Conservation (phyloP, 2,797 vertebrate species). For the Myripristis murdjan region DNA sequence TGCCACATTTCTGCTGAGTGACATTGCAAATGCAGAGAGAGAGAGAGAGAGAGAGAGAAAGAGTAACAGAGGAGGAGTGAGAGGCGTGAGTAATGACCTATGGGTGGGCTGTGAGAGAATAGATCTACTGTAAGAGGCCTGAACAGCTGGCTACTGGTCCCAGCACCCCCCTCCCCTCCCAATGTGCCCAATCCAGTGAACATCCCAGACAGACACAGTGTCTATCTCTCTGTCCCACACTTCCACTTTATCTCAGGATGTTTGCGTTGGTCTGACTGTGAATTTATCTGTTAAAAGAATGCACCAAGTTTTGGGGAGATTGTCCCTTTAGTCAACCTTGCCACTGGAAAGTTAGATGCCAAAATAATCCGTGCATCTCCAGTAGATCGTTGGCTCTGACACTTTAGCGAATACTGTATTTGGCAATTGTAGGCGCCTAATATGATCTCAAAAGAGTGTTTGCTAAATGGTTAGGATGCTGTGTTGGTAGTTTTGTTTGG, state of each 20-base stretch:
- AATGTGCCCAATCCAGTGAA: slow-evolving; percentile 43
- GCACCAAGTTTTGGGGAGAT: background rate
- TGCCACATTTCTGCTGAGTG: slow-evolving; percentile 55
- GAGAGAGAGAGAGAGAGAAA: slow-evolving; percentile 1
- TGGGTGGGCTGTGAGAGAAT: slow-evolving; percentile 78
- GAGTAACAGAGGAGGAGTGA: slow-evolving; percentile 36
- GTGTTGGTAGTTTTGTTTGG: too few species aligned
- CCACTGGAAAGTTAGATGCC: background rate
- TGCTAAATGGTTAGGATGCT: too few species aligned
- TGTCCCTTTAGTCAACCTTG: background rate
- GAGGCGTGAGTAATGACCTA: slow-evolving; percentile 71
- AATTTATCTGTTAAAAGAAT: background rate
- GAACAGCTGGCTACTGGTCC: slow-evolving; percentile 73
- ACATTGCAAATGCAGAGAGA: slow-evolving; percentile 50
- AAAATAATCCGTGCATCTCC: too few species aligned
- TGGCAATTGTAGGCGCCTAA: too few species aligned
- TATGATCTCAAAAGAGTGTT: too few species aligned
- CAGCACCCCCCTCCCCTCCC: slow-evolving; percentile 23
- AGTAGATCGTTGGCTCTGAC: too few species aligned
- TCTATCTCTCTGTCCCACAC: slow-evolving; percentile 55
- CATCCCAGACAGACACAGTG: slow-evolving; percentile 66
- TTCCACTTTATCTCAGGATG: slow-evolving; percentile 3
- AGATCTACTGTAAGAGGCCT: slow-evolving; percentile 75
- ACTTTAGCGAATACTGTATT: too few species aligned
- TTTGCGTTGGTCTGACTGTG: slow-evolving; percentile 13